Evolutionary conservation across 2,888 invertebrate genomes (phyloP), one percentile per base, ranked within the genome.

Genomic region (Philereme vetulata): DNA sequence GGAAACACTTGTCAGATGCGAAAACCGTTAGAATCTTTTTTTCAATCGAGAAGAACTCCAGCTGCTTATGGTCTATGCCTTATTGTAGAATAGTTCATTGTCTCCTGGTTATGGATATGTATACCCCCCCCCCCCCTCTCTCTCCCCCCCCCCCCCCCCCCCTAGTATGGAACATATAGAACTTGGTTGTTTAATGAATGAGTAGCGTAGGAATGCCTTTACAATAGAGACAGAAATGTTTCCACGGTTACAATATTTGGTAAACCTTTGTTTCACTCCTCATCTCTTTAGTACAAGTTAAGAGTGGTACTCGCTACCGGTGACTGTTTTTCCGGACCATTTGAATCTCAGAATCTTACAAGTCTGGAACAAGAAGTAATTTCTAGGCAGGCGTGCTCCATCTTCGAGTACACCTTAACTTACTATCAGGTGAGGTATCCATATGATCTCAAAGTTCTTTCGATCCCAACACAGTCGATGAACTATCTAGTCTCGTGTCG

Each of bases 81-180:
- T 38, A 32, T 49, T 36, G 7, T 35, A n/a, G n/a, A 36, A 43
- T 56, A 54, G 53, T 51, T 55, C 47, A 60, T 60, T 62, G 51
- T 60, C 55, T 62, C 43, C 54, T 11, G 36, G 53, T 36, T 36
- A 21, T 21, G 44, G 3, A 10, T 11, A 11, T 5, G 8, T 10
- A 43, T 36, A 8, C 42, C 0, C n/a, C 10, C n/a, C n/a, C n/a
- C n/a, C n/a, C n/a, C 34, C 10, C 11, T 35, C n/a, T n/a, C n/a
- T n/a, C n/a, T n/a, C 42, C 0, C n/a, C 10, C 42, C 0, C n/a
- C 10, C 42, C 0, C n/a, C 10, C 42, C 0, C n/a, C 10, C 34
- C 10, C 11, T 35, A 11, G 7, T 44, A 44, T 51, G 34, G 44
- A 33, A 51, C 50, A 11, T 32, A 51, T 38, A 38, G 6, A 32